Evolutionary conservation across 1,140 invertebrate species (phyloP).

Genomic region (Ruditapes philippinarum): DNA sequence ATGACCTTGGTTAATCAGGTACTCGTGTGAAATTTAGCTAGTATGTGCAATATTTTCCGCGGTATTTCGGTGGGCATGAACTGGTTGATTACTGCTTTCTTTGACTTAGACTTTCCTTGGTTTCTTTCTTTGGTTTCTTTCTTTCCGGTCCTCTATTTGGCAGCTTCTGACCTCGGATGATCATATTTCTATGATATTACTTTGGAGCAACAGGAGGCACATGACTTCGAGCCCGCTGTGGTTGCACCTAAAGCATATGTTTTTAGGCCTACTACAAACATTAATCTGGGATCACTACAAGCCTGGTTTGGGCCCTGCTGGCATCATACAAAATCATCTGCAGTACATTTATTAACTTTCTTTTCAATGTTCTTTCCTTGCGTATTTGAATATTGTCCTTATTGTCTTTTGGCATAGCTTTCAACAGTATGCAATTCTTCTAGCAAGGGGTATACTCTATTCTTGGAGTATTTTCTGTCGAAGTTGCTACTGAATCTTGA

Average conservation of each 20-base stretch:
- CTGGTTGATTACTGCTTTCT: neutral
- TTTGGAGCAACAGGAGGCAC: neutral
- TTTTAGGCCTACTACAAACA: neutral
- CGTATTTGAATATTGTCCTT: neutral
- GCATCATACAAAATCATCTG: conserved; percentile 24
- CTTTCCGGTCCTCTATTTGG: neutral
- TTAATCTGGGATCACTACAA: neutral
- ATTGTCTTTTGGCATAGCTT: neutral
- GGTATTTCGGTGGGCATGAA: neutral
- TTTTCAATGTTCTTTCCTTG: neutral
- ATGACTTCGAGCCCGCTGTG: neutral
- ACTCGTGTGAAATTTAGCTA: neutral
- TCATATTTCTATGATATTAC: neutral
- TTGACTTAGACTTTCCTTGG: neutral
- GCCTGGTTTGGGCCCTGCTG: conserved; percentile 30
- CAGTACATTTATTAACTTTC: neutral
- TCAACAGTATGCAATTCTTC: neutral
- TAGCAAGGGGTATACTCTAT: neutral
- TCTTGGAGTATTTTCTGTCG: neutral
- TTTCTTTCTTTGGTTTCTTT: conserved; percentile 14
- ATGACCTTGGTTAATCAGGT: neutral
- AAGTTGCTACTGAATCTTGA: neutral
- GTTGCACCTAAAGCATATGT: neutral
- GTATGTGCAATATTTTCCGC: neutral
- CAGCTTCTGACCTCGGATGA: conserved; percentile 5